Conservation (phyloP, 2,888 invertebrate species). For the Eupithecia insigniata region DNA sequence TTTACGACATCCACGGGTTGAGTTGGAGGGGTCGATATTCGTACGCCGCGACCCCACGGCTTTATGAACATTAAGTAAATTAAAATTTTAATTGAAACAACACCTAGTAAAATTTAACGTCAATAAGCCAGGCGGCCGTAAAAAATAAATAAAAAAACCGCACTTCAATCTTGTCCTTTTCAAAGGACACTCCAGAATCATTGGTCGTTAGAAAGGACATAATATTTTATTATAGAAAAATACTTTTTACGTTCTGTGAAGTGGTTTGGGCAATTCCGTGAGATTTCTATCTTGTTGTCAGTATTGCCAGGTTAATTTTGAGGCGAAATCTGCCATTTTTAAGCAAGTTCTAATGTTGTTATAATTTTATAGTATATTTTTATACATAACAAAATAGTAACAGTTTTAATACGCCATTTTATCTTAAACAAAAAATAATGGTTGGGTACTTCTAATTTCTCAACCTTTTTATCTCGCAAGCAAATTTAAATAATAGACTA, state of each 20-base stretch:
- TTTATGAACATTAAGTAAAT: background rate
- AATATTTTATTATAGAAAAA: conserved; percentile 32
- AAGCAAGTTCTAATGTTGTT: background rate
- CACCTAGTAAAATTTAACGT: background rate
- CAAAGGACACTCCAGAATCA: conserved; percentile 17
- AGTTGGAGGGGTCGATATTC: too few species aligned
- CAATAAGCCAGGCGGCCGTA: conserved; percentile 13
- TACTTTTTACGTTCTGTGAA: conserved; percentile 20
- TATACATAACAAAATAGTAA: background rate
- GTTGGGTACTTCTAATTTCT: background rate
- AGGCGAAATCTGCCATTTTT: conserved; percentile 27
- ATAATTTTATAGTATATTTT: background rate
- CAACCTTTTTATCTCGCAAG: background rate
- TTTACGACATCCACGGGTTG: too few species aligned
- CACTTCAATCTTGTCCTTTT: conserved; percentile 21
- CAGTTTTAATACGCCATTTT: background rate
- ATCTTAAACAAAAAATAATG: too few species aligned
- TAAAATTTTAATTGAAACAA: background rate
- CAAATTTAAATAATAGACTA: too few species aligned
- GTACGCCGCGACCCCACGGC: too few species aligned
- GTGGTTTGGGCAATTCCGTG: conserved; percentile 34
- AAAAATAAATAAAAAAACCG: conserved; percentile 29
- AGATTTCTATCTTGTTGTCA: conserved; percentile 31
- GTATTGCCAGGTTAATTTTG: conserved; percentile 11
- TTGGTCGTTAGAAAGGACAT: conserved; percentile 27